Evolutionary conservation across 1,140 invertebrate species (phyloP), one percentile per base, ranked within the genome.

Genomic region (Drosophila rufa): DNA sequence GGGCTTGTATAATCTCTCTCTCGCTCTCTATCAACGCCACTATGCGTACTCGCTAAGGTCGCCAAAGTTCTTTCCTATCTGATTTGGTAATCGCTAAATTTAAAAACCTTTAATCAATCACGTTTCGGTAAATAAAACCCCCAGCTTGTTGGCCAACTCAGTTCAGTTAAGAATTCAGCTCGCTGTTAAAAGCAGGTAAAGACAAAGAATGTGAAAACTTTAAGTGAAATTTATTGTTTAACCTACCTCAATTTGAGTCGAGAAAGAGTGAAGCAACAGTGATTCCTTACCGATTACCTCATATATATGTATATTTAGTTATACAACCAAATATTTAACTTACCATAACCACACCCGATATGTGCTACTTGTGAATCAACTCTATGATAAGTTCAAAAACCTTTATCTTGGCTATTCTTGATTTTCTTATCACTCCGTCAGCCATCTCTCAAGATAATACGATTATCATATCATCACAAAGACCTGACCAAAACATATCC

Each of bases 81-180:
- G 50, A 59, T 75, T 75, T 55, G 51, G 80, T 80, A 83, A 83
- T 89, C 84, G 65, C 61, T 80, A 75, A 64, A 71, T 67, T 74
- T 87, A 87, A 75, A 61, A 61, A 59, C 36, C 45, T 61, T 65
- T 74, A 80, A 87, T 87, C 64, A 56, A 46, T 59, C 73, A 42
- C 33, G 27, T 46, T 76, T 58, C 30, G 38, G 30, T 25, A 12
- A 53, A 78, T 82, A 82, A 79, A 75, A 53, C 15, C 47, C 17
- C 7, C 38, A 14, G 40, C 43, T 58, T 46, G 15, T 40, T 27
- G 40, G 7, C 33, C 46, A 45, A 1, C 36, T 33, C 19, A 9
- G 33, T 46, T 65, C 75, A 86, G 82, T 84, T 66, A 47, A 60
- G 43, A 56, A 46, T 53, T 27, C 15, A 33, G 42, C 14, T 40